Evolutionary conservation across 2,113 vertebrate species (phyloP).

Genomic region (Salminus brasiliensis): DNA sequence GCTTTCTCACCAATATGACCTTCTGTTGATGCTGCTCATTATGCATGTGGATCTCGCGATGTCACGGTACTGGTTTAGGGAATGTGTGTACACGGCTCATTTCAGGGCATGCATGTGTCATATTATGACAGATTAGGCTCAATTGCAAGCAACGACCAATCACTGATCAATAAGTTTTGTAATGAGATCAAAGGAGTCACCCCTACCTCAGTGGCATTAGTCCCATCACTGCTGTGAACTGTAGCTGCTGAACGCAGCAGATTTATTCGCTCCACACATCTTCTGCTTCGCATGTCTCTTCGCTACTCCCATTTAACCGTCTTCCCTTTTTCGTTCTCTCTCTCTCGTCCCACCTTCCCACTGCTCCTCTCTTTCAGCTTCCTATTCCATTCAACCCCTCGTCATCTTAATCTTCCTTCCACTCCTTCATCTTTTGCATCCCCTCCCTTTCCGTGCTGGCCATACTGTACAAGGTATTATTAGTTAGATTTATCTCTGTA

Average conservation of each 20-base stretch:
- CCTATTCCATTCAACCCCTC: background rate
- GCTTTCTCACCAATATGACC: no score
- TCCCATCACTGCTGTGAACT: background rate
- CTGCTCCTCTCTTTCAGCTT: background rate
- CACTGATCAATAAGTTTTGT: no score
- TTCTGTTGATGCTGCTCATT: no score
- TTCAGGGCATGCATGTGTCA: no score
- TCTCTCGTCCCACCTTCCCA: background rate
- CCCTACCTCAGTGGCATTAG: background rate
- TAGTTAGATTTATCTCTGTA: conserved; percentile 12
- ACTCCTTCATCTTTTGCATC: background rate
- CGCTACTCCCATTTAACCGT: background rate
- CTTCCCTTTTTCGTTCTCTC: background rate
- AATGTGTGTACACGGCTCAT: no score
- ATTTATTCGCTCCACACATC: background rate
- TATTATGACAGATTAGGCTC: no score
- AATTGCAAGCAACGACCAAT: no score
- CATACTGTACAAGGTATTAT: background rate
- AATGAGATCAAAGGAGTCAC: background rate
- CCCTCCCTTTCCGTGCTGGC: background rate
- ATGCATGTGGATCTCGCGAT: no score
- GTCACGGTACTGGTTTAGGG: no score
- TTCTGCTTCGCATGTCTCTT: no score
- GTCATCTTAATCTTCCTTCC: background rate
- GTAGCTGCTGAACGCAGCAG: background rate